phyloP scores from a whole-genome alignment of 2,888 invertebrate genomes.

The Sphinx pinastri region DNA sequence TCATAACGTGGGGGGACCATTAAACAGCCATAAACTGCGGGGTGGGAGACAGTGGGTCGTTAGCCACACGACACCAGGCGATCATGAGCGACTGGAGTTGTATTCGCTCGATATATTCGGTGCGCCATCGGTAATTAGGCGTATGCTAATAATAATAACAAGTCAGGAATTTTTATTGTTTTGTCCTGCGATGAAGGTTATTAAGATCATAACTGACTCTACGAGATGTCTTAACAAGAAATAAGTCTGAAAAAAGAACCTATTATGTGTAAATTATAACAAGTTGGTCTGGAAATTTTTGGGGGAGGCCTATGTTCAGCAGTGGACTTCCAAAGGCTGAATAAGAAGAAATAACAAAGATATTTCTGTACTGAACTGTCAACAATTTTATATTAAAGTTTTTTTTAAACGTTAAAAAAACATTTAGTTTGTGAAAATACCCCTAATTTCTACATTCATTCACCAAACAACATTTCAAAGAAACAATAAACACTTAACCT shows the following conservation, averaged over 20 bases:
- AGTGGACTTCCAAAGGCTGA: too few species aligned
- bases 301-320: too few species aligned
- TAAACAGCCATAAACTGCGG: constrained; percentile 72
- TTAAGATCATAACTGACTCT: too few species aligned
- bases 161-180: constrained; percentile 38
- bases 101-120: constrained; percentile 42
- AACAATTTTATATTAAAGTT: too few species aligned
- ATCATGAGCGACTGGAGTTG: constrained; percentile 59
- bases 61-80: constrained; percentile 78
- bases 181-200: not conserved
- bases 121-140: constrained; percentile 57
- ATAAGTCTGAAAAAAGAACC: too few species aligned
- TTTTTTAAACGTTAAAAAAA: too few species aligned
- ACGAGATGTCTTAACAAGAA: too few species aligned
- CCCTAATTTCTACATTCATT: not conserved
- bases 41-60: constrained; percentile 73
- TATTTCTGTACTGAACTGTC: too few species aligned
- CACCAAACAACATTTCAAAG: not conserved
- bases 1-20: constrained; percentile 77
- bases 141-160: constrained; percentile 50
- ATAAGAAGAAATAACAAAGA: too few species aligned
- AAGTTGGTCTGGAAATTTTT: too few species aligned
- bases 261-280: too few species aligned
- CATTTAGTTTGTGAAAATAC: not conserved
- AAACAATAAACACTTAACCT: constrained; percentile 5